Conservation (phyloP, 1,140 invertebrate genomes). For the Drosophila sturtevanti region DNA sequence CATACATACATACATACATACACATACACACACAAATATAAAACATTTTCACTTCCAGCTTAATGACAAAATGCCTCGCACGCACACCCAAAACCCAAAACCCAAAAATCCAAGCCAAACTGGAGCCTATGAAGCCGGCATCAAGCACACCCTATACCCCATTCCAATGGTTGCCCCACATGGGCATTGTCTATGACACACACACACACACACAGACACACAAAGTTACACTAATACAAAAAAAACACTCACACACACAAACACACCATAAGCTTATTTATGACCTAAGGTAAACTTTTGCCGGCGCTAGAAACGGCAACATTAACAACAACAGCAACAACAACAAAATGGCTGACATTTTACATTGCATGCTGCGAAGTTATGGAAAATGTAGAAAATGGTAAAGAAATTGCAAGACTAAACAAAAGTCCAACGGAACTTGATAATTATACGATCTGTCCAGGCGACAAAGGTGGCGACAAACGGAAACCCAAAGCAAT, state of each 20-base stretch:
- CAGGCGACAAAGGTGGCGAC: slow-evolving; percentile 31
- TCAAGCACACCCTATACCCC: slow-evolving; percentile 26
- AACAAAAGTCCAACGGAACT: slow-evolving; percentile 9
- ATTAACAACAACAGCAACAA: too few relatives aligned
- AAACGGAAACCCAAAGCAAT: slow-evolving; percentile 2
- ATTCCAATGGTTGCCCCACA: slow-evolving; percentile 49
- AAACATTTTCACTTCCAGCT: slow-evolving; percentile 46
- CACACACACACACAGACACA: slow-evolving; percentile 4
- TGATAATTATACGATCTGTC: slow-evolving; percentile 34
- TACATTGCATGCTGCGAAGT: slow-evolving; percentile 34
- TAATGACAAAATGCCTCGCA: slow-evolving; percentile 64
- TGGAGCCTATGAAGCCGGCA: slow-evolving; percentile 14
- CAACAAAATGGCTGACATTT: slow-evolving; percentile 42
- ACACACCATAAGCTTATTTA: slow-evolving; percentile 39
- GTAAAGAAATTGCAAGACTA: background rate
- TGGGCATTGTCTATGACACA: slow-evolving; percentile 56
- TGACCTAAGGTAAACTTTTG: slow-evolving; percentile 60
- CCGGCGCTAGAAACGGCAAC: slow-evolving; percentile 38
- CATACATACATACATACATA: background rate
- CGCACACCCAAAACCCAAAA: slow-evolving; percentile 47
- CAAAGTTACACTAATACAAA: too few relatives aligned
- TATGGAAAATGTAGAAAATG: slow-evolving; percentile 12
- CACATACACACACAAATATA: background rate
- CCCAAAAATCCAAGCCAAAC: slow-evolving; percentile 39
- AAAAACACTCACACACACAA: background rate